A percentile compares a stretch with the other conserved stretches of the same genome.
These are phyloP conservation scores for Mythimna lalbum DNA, from an alignment of 2,888 invertebrate species.

Conservation along the genomic window DNA sequence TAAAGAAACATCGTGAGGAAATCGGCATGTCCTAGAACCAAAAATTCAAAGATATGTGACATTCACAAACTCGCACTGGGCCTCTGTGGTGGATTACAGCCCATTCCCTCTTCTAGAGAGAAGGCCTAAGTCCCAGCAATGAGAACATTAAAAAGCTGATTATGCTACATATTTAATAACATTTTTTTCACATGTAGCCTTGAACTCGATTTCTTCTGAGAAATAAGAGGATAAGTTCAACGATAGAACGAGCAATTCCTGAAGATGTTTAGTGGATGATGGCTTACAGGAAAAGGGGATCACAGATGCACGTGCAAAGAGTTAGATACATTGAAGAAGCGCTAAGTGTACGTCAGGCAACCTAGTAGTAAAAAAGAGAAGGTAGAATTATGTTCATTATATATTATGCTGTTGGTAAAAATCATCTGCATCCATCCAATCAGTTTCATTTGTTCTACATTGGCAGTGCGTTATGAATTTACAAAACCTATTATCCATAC, in stretches of 20 bases:
- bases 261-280: not conserved
- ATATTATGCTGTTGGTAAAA: too few species aligned
- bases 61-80: too few species aligned
- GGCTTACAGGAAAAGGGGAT: not conserved
- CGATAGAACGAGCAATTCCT: not conserved
- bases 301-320: not conserved
- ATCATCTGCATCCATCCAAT: not conserved
- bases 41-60: too few species aligned
- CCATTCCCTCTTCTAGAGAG: too few species aligned
- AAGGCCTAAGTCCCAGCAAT: too few species aligned
- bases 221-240: too few species aligned
- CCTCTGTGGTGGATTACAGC: too few species aligned
- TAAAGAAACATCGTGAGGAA: too few species aligned
- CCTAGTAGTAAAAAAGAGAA: not conserved
- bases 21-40: too few species aligned
- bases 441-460: not conserved
- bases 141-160: too few species aligned
- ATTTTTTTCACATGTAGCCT: not conserved
- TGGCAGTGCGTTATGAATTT: not conserved
- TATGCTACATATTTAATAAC: too few species aligned
- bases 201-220: not conserved
- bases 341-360: not conserved
- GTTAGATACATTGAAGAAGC: not conserved
- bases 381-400: not conserved
- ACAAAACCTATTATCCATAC: too few species aligned